Conservation (phyloP, 1,140 invertebrate genomes). For the Tyrophagus putrescentiae region DNA sequence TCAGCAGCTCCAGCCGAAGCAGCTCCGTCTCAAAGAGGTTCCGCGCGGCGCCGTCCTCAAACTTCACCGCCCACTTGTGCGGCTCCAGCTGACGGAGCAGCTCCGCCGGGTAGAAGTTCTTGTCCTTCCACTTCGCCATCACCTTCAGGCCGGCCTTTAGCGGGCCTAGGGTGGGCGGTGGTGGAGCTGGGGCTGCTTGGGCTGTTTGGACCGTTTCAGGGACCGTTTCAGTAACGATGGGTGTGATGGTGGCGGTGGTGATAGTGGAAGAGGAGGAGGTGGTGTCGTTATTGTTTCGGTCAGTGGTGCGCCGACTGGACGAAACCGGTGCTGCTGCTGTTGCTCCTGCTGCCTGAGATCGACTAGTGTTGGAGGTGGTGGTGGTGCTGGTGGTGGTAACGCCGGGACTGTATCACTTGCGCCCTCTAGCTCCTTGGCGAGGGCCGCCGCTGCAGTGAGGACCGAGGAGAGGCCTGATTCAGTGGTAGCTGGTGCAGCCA, state of each 20-base stretch:
- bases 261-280: neutral
- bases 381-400: too few species aligned
- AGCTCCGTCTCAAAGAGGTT: slow-evolving; percentile 24
- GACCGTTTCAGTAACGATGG: neutral
- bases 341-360: too few species aligned
- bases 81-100: slow-evolving; percentile 14
- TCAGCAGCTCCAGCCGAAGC: slow-evolving; percentile 14
- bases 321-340: too few species aligned
- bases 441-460: too few species aligned
- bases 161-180: neutral
- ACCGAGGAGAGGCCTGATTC: too few species aligned
- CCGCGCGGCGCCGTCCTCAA: slow-evolving; percentile 26
- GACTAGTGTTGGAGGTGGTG: too few species aligned
- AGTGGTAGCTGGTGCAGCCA: too few species aligned
- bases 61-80: slow-evolving; percentile 26
- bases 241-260: neutral
- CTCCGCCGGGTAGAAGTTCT: slow-evolving; percentile 27
- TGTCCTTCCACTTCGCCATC: slow-evolving; percentile 28
- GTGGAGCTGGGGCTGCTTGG: neutral
- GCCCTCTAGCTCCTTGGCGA: too few species aligned
- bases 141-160: slow-evolving; percentile 23
- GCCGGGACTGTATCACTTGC: too few species aligned
- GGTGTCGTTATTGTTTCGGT: neutral
- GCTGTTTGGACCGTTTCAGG: neutral
- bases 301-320: neutral